Evolutionary conservation across 2,797 vertebrate genomes (phyloP), one percentile per base, ranked within the genome.

Genomic region (Chrysocyon brachyurus): DNA sequence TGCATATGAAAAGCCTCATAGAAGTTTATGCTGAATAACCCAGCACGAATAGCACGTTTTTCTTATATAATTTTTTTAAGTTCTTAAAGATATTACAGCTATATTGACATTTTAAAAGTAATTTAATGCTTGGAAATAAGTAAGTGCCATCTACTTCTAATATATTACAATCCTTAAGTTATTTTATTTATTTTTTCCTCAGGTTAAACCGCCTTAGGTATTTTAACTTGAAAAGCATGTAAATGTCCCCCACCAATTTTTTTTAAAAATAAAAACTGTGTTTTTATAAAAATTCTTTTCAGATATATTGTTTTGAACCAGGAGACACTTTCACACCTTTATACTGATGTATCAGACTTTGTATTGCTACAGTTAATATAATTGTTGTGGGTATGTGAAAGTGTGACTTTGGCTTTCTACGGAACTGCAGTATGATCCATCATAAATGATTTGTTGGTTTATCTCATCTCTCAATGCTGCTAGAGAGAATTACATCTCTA

Each of bases 61-160:
- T 94, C 96, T 88, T 68, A 12, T 8, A 52, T 49, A 96, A 90
- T 15, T 61, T 97, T 96, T 95, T 49, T 46, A 94, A 84, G 22
- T 85, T 5, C 3, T 31, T 94, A 90, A 68, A 87, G 59, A 86
- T 92, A 46, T 89, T 89, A 87, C 93, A 96, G 31, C 92, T 19
- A 92, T 94, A 84, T 36, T 88, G 95, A 94, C 1, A 95, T 95
- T 97, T 97, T 91, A 22, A 57, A 87, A 95, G 16, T 94, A 98
- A 73, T 85, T 96, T 95, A 89, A 40, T 93, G 4, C 2, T 97
- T 94, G 95, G 82, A 81, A 5, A 17, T 19, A 87, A 46, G 36
- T 95, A 97, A 97, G 3, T 56, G 59, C 88, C 22, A n/a, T 61
- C 70, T 97, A 73, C 90, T 85, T 97, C 64, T 63, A 85, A 63